phyloP scores from a whole-genome alignment of 2,797 vertebrate species.

The Poeciliopsis gracilis region DNA sequence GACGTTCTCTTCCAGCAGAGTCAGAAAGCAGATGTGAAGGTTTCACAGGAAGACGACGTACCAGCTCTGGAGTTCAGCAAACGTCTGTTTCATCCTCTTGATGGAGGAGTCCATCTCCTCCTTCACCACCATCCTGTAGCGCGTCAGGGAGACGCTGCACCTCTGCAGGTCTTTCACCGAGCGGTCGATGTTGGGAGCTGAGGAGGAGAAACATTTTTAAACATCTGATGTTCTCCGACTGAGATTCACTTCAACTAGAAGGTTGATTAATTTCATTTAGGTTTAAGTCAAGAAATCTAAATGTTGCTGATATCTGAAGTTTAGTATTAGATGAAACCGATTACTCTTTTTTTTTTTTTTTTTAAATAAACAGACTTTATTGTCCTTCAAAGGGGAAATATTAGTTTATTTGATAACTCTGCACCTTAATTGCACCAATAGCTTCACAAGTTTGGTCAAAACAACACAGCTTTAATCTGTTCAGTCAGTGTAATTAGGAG shows the following conservation, averaged over 20 bases:
- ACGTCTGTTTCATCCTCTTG: constrained; percentile 94
- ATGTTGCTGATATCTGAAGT: too few species aligned
- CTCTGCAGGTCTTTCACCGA: constrained; percentile 96
- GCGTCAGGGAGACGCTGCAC: constrained; percentile 92
- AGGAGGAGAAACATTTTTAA: not conserved
- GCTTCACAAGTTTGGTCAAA: too few species aligned
- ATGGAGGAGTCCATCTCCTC: constrained; percentile 96
- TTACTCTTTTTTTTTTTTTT: too few species aligned
- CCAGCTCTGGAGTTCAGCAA: constrained; percentile 94
- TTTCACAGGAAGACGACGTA: constrained; percentile 54
- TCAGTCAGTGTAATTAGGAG: too few species aligned
- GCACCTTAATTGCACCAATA: too few species aligned
- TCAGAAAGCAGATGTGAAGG: not conserved
- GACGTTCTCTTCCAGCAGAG: not conserved
- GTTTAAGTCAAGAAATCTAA: too few species aligned
- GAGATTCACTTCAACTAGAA: not conserved
- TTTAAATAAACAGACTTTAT: too few species aligned
- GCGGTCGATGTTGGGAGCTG: constrained; percentile 93
- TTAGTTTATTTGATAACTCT: too few species aligned
- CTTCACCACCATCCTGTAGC: constrained; percentile 92
- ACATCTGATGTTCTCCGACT: not conserved
- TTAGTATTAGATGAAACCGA: too few species aligned
- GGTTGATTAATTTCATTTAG: not conserved
- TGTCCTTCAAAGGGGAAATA: too few species aligned
- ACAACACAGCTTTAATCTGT: too few species aligned